These are phyloP conservation scores for Stomatorhinus ivindoensis DNA, from an alignment of 2,113 vertebrate species.

Conservation along the genomic window DNA sequence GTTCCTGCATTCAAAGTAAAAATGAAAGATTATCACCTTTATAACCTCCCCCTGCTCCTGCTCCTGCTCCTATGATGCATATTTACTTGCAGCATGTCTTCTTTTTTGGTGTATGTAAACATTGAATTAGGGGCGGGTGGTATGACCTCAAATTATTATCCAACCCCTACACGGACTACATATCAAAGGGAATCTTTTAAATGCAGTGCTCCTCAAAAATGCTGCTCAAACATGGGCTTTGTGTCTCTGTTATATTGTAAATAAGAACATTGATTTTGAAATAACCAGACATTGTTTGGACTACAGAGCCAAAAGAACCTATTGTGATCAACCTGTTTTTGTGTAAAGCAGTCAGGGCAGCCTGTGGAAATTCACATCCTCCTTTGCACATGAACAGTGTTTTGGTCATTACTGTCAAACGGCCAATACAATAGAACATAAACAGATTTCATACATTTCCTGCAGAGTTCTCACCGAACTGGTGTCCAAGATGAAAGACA, in stretches of 20 bases:
- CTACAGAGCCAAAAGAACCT: not conserved
- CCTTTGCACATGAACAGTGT: not conserved
- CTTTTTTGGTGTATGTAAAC: not conserved
- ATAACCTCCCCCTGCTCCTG: not conserved
- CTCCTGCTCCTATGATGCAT: not conserved
- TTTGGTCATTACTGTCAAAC: not conserved
- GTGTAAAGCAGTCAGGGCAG: not conserved
- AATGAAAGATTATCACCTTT: not conserved
- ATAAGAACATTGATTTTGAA: not conserved
- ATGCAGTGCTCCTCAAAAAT: not conserved
- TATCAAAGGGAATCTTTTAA: not conserved
- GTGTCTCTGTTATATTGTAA: not conserved
- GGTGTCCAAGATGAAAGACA: slow-evolving; percentile 94
- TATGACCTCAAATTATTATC: too few relatives aligned
- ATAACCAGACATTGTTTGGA: not conserved
- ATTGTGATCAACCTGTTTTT: not conserved
- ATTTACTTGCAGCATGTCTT: not conserved
- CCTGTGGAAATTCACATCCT: not conserved
- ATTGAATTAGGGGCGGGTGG: not conserved
- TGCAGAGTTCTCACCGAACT: slow-evolving; percentile 85
- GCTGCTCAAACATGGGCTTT: not conserved
- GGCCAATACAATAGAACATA: not conserved
- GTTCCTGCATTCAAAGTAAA: not conserved
- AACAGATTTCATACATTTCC: slow-evolving; percentile 10
- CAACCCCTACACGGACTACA: not conserved